These are phyloP conservation scores for Circaetus gallicus DNA, from an alignment of 2,113 vertebrate genomes.

Conservation along the genomic window DNA sequence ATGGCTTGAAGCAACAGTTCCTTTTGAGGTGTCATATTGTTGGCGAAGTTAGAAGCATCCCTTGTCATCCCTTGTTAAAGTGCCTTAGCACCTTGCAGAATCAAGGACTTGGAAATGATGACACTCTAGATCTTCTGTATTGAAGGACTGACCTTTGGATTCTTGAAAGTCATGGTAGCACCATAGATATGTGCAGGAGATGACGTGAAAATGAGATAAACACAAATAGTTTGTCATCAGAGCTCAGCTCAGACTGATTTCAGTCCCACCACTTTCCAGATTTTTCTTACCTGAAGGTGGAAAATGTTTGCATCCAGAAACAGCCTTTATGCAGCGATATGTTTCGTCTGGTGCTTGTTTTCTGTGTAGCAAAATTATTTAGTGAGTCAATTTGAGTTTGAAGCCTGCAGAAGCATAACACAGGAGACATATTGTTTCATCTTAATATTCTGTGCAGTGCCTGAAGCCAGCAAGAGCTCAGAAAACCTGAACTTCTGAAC, in stretches of 20 bases:
- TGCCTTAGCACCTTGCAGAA: background rate
- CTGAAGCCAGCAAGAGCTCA: background rate
- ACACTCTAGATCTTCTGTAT: background rate
- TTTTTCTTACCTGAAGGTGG: background rate
- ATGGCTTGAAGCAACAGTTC: no score
- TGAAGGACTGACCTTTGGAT: background rate
- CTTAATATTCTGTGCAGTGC: background rate
- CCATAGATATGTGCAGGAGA: background rate
- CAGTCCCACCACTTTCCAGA: background rate
- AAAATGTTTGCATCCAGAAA: background rate
- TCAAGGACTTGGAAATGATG: background rate
- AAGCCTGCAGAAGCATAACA: background rate
- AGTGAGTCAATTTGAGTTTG: background rate
- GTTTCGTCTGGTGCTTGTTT: background rate
- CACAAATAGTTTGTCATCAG: background rate
- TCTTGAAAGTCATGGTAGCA: background rate
- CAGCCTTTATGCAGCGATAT: background rate
- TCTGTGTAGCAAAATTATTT: background rate
- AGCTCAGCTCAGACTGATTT: background rate
- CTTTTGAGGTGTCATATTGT: no score
- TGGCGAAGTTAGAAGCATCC: no score
- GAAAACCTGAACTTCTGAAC: slow-evolving; percentile 46
- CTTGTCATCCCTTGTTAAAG: background rate
- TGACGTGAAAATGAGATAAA: background rate
- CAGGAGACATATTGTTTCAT: background rate